Base-by-base conservation (phyloP, 2,888 invertebrate species). In the Drosophila neonasuta region DNA sequence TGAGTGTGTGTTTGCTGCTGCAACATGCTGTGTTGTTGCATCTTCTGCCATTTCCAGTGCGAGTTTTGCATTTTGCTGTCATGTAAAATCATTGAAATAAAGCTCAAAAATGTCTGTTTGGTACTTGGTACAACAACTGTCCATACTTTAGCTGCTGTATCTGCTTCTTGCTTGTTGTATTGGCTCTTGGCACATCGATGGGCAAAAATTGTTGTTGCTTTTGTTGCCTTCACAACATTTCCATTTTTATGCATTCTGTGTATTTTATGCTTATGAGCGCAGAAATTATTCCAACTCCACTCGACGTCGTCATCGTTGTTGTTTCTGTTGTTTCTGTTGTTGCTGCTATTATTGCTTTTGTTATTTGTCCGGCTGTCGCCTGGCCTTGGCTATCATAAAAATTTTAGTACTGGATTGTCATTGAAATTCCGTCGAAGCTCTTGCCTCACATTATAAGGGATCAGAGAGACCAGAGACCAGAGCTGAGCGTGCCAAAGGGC, bases 51-150 rank as follows among this genome's bases (percentile, higher is more conserved):
- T 50, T 66, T 61, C 20, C 48, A 56, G 30, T 32, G 57, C 15
- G 15, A 34, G 24, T 17, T 54, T 46, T 63, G 78, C 68, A 74
- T 68, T 79, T 77, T 76, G 67, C 71, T 29, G 72, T 74, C 79
- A 78, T 80, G 79, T 82, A 77, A 79, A 87, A 86, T 87, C 78
- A 77, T 72, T 74, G 73, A 75, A 79, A 87, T 88, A 85, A 81
- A 81, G 82, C 85, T 82, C 44, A 20, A 24, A 24, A 24, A 24
- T 24, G 24, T 24, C 24, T 24, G 24, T 6, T 24, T 24, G 24
- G 5, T 44, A 44, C 7, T 2, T 42, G 7, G 15, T 2, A 44
- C 17, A 82, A 86, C 86, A 79, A 76, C 77, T 79, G 85, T 79
- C 74, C 71, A 57, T 60, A n/a, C 36, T 71, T 62, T 50, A 49